Evolutionary conservation across 37 sponge, comb jelly and placozoan genomes (phyloP).

Genomic region (Halisarca cf. caerulea): DNA sequence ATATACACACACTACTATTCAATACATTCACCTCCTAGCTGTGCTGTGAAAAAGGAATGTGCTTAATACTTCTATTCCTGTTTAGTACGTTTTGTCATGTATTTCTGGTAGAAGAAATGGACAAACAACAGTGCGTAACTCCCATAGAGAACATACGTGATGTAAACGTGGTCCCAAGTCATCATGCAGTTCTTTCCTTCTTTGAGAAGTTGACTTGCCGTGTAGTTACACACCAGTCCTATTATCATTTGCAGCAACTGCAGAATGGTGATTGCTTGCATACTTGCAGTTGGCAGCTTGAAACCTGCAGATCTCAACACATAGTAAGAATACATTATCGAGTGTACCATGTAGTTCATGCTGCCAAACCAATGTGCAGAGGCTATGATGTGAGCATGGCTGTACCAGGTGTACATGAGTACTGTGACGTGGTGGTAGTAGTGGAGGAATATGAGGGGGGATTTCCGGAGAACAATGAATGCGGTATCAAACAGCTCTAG

Average conservation of each 20-base stretch:
- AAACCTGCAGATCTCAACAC: constrained; percentile 27
- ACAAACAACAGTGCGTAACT: constrained; percentile 71
- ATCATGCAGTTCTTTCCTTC: constrained; percentile 7
- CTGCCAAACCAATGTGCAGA: constrained; percentile 34
- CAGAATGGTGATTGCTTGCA: constrained; percentile 52
- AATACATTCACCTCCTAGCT: no score
- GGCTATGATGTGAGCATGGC: background rate
- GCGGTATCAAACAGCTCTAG: constrained; percentile 52
- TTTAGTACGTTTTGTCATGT: no score
- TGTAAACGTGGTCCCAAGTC: background rate
- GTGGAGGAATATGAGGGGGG: constrained; percentile 55
- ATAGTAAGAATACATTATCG: constrained; percentile 62
- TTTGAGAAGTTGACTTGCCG: background rate
- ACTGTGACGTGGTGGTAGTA: constrained; percentile 65
- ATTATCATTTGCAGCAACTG: constrained; percentile 74
- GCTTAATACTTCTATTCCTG: no score
- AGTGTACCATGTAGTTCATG: constrained; percentile 53
- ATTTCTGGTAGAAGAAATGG: constrained; percentile 69
- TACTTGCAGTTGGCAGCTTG: constrained; percentile 30
- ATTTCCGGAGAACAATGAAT: constrained; percentile 54
- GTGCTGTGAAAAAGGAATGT: no score
- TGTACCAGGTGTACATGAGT: constrained; percentile 1
- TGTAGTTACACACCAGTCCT: constrained; percentile 30
- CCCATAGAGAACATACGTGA: constrained; percentile 42
- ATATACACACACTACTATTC: no score